Conservation (phyloP, 2,888 invertebrate species). For the Acronicta leporina region DNA sequence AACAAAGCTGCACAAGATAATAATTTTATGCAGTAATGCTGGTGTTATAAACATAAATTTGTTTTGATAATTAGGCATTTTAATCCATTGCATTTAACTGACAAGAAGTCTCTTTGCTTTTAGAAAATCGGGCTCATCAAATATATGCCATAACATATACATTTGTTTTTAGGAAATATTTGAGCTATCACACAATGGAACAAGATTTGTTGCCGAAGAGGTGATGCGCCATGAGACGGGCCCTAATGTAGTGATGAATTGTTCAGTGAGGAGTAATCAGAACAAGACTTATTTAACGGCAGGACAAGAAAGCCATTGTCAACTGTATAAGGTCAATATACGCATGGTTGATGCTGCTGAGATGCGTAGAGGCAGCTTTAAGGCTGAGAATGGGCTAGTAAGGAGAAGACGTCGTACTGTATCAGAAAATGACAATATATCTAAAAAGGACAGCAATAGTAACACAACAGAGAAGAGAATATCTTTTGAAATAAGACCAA, state of each 20-base stretch:
- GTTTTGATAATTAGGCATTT: slow-evolving; percentile 13
- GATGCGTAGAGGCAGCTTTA: slow-evolving; percentile 88
- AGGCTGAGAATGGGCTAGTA: slow-evolving; percentile 84
- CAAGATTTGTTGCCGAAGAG: slow-evolving; percentile 95
- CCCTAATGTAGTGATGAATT: slow-evolving; percentile 97
- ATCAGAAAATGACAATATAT: slow-evolving; percentile 87
- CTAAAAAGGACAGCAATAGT: slow-evolving; percentile 80
- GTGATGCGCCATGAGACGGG: slow-evolving; percentile 97
- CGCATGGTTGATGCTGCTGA: slow-evolving; percentile 88
- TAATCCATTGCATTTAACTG: slow-evolving; percentile 2
- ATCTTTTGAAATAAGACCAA: slow-evolving; percentile 93
- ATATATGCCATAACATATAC: background rate
- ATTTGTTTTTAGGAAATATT: slow-evolving; percentile 94
- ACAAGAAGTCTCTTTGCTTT: background rate
- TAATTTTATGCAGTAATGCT: slow-evolving; percentile 19
- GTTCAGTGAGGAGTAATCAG: slow-evolving; percentile 92
- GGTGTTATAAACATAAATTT: slow-evolving; percentile 21
- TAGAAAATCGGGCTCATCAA: background rate
- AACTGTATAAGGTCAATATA: slow-evolving; percentile 93
- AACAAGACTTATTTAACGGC: slow-evolving; percentile 95
- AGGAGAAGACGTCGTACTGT: slow-evolving; percentile 85
- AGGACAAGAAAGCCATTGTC: slow-evolving; percentile 97
- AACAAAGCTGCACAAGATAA: slow-evolving; percentile 17
- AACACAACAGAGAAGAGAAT: slow-evolving; percentile 89
- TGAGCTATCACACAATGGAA: slow-evolving; percentile 96